Evolutionary conservation across 2,797 vertebrate species (phyloP).

Genomic region (Notoglanidium macrostoma): DNA sequence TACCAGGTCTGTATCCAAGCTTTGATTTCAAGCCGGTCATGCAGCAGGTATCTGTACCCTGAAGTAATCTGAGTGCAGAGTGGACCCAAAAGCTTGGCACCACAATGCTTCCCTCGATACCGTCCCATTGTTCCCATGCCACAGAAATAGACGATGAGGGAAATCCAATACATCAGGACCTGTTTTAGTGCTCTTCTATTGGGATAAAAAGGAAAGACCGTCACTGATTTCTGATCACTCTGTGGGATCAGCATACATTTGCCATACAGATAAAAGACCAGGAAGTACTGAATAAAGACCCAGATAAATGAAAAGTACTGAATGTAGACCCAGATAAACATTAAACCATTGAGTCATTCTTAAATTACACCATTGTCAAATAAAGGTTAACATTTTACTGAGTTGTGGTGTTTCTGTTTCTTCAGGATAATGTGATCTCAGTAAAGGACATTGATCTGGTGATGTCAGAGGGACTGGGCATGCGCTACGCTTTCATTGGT

Average conservation of each 20-base stretch:
- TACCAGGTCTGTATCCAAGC: constrained; percentile 65
- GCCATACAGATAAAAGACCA: constrained; percentile 10
- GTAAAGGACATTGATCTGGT: constrained; percentile 92
- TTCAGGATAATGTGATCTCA: constrained; percentile 88
- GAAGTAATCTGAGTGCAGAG: constrained; percentile 67
- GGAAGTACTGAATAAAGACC: not conserved
- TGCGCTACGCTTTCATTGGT: constrained; percentile 95
- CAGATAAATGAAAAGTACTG: not conserved
- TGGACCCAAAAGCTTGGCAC: constrained; percentile 53
- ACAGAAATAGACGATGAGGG: constrained; percentile 66
- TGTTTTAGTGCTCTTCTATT: constrained; percentile 48
- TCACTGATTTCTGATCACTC: constrained; percentile 28
- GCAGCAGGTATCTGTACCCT: constrained; percentile 70
- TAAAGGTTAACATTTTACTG: constrained; percentile 7
- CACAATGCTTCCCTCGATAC: constrained; percentile 50
- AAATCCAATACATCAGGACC: constrained; percentile 68
- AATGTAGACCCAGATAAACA: not conserved
- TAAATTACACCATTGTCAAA: constrained; percentile 5
- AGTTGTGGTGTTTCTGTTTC: constrained; percentile 30
- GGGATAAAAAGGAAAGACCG: constrained; percentile 58
- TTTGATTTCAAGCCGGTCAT: constrained; percentile 74
- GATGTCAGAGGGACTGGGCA: constrained; percentile 95
- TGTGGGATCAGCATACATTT: constrained; percentile 32
- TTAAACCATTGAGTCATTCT: not conserved
- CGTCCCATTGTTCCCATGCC: constrained; percentile 64